These are phyloP conservation scores for Cercocebus atys DNA, from an alignment of 2,113 vertebrate genomes.

Conservation along the genomic window DNA sequence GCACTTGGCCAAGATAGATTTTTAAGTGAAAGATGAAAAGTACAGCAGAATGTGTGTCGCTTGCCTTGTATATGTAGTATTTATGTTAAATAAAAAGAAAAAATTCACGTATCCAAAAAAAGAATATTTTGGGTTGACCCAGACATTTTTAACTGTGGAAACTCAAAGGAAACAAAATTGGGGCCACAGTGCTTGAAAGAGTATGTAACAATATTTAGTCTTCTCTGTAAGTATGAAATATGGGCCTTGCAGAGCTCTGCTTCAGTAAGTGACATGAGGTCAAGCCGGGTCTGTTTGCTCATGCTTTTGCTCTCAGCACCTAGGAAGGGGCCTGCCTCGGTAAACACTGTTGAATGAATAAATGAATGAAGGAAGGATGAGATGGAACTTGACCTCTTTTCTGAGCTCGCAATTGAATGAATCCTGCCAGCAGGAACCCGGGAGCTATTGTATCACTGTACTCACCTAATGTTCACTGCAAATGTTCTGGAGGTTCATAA, in stretches of 20 bases:
- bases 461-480: not conserved
- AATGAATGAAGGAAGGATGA: not conserved
- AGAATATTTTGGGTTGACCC: not conserved
- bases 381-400: not conserved
- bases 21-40: constrained; percentile 17
- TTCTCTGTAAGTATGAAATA: not conserved
- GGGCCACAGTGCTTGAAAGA: too few species aligned
- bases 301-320: not conserved
- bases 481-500: not conserved
- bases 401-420: not conserved
- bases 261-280: not conserved
- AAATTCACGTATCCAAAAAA: not conserved
- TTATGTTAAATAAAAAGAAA: constrained; percentile 2
- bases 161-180: not conserved
- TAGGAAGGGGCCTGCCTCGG: not conserved
- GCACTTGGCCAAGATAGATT: not conserved
- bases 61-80: not conserved
- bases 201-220: too few species aligned
- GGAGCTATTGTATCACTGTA: not conserved
- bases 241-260: not conserved
- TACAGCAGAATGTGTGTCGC: not conserved
- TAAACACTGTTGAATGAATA: not conserved
- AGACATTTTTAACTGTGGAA: not conserved
- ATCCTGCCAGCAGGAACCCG: not conserved
- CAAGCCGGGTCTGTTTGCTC: not conserved